Conservation (phyloP, 2,113 vertebrate genomes). For the Picathartes gymnocephalus region DNA sequence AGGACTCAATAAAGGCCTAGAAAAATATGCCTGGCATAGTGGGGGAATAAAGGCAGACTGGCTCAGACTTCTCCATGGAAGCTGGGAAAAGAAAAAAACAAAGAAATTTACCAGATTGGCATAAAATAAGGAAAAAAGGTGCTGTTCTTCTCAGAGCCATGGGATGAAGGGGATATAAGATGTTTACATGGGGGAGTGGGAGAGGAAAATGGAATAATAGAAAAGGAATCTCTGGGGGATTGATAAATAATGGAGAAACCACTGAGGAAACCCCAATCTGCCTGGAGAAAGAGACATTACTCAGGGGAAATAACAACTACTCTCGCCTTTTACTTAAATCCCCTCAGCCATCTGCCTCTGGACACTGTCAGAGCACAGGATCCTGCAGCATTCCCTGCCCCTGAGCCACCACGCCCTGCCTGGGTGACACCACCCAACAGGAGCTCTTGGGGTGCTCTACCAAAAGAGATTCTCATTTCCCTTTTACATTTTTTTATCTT, state of each 20-base stretch:
- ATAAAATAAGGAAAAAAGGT: background rate
- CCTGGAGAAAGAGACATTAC: background rate
- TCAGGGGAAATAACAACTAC: background rate
- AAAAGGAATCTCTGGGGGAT: background rate
- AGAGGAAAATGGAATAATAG: background rate
- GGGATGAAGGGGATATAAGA: background rate
- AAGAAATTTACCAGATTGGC: background rate
- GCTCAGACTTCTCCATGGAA: background rate
- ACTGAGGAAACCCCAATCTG: background rate
- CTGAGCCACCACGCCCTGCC: background rate
- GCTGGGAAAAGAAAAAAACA: background rate
- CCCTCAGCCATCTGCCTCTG: background rate
- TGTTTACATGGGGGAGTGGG: background rate
- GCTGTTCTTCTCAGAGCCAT: background rate
- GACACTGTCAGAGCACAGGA: accelerated
- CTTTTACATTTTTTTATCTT: accelerated
- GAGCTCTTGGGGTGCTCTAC: background rate
- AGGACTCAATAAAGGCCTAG: background rate
- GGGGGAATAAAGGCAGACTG: background rate
- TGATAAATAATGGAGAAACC: background rate
- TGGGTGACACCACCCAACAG: background rate
- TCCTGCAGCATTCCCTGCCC: background rate
- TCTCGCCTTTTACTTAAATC: background rate
- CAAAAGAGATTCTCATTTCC: background rate
- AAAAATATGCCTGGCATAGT: background rate